Evolutionary conservation across 2,797 vertebrate species (phyloP), one percentile per base, ranked within the genome.

Genomic region (Chelidonichthys spinosus): DNA sequence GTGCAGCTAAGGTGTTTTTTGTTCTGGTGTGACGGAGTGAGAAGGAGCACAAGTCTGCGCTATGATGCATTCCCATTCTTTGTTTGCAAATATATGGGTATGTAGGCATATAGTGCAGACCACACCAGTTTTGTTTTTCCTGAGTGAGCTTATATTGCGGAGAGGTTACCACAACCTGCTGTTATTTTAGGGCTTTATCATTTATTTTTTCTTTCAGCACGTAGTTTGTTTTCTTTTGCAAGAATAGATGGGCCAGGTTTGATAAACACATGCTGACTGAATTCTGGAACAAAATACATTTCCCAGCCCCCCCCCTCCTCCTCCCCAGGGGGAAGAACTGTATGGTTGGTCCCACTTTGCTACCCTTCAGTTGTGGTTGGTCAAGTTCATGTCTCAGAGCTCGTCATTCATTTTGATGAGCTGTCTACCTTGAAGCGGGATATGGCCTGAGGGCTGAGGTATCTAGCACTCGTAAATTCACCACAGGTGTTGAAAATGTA

Each of bases 1-100:
- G 82, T 85, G 55, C 56, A 87, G 83, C 79, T 90, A 59, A 89
- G 81, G 90, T 87, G 79, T 88, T 90, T 88, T 90, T 89, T 79
- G 64, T 60, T 77, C 42, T 52, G 17, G 43, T 64, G 69, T 70
- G 46, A 65, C 54, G 56, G 63, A 66, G 67, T 72, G 74, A 83
- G 70, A 72, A 80, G 78, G n/a, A 72, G 69, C 72, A 47, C 46
- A 75, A 63, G 85, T 79, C 80, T 49, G 40, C 39, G 63, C 54
- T 63, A 74, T 84, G 79, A 90, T 85, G 58, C 69, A 85, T 88
- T 81, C 52, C 66, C 60, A 68, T 86, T 66, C 47, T 82, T 86
- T 74, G 72, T 85, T 79, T 82, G 82, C 72, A 90, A 75, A 86
- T 89, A 74, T 76, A 85, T 74, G 59, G 69, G 78, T 32, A 88